A percentile compares a stretch with the other conserved stretches of the same genome.
Conservation (phyloP, 1,140 invertebrate genomes). For the Pararge aegeria region DNA sequence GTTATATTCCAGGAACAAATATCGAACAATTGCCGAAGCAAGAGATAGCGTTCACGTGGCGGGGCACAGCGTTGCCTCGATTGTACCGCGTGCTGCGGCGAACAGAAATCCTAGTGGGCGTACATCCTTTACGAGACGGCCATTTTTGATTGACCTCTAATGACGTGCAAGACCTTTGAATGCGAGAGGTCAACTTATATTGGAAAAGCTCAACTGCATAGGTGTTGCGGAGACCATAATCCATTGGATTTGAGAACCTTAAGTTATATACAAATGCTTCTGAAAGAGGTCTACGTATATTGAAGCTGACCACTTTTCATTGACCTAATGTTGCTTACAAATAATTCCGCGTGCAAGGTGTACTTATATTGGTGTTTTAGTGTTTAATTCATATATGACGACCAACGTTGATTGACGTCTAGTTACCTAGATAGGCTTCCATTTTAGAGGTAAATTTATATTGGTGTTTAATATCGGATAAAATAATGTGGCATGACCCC, state of each 20-base stretch:
- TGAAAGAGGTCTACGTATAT: too few species aligned
- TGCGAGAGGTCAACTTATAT: not conserved
- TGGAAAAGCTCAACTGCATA: not conserved
- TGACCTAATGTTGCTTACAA: too few species aligned
- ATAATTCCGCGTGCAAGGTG: too few species aligned
- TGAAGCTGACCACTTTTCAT: too few species aligned
- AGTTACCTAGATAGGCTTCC: not conserved
- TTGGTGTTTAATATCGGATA: not conserved
- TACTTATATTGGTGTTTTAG: too few species aligned
- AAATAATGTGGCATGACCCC: not conserved
- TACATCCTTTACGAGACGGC: not conserved
- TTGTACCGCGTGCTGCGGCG: slow-evolving; percentile 73
- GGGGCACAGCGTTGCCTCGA: slow-evolving; percentile 70
- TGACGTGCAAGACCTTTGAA: not conserved
- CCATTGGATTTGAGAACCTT: too few species aligned
- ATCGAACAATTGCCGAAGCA: slow-evolving; percentile 57
- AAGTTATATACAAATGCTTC: too few species aligned
- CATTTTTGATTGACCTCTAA: not conserved
- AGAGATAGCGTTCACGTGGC: slow-evolving; percentile 75
- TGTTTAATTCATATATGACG: too few species aligned
- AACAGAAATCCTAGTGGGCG: slow-evolving; percentile 13
- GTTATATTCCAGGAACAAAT: slow-evolving; percentile 58
- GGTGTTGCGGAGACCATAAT: not conserved
- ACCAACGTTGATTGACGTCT: not conserved
- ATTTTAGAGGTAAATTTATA: not conserved